Base-by-base conservation (phyloP, 2,888 invertebrate genomes). In the Bhutanitis thaidina region DNA sequence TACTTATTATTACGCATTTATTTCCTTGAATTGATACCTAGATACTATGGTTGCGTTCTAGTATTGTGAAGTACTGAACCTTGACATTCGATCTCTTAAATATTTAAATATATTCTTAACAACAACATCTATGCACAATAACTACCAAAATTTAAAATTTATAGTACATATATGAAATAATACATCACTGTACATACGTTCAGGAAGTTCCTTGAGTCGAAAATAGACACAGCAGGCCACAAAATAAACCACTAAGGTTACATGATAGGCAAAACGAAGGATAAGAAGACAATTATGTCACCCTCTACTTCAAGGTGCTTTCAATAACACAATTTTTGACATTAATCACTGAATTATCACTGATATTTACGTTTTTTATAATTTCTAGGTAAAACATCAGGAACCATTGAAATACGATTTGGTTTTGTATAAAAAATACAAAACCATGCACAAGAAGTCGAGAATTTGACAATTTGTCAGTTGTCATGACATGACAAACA, bases 231-330 rank as follows among this genome's bases (percentile, higher is more conserved):
- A 64, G 57, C 65, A 75, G 52, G 62, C 71, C 78, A 71, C 77
- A 82, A 83, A 80, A 83, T 77, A 82, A 80, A 81, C 74, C 78
- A 85, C 77, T 80, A 77, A 64, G 59, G 75, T 79, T 84, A 85
- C 82, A 87, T 84, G 78, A 82, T 85, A 83, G 83, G 62, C 64
- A 65, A 54, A 56, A 58, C 52, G 20, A 20, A 20, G 20, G 20
- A 20, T 43, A 43, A 38, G 49, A 53, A 48, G 56, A 61, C 56
- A 73, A 75, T 74, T 75, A 74, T 74, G 74, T 79, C 76, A 74
- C 62, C 50, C 61, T 55, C 57, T 64, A 65, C 67, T 59, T 54
- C 59, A 69, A 64, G 59, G 62, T 64, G 44, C 58, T 34, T 52
- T 47, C 35, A 61, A 57, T 35, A 52, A 48, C 45, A 45, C 56